Percentiles rank a stretch among this genome's conserved stretches.
Conservation (phyloP, 1,140 invertebrate species). For the Hyposmocoma kahamanoa region DNA sequence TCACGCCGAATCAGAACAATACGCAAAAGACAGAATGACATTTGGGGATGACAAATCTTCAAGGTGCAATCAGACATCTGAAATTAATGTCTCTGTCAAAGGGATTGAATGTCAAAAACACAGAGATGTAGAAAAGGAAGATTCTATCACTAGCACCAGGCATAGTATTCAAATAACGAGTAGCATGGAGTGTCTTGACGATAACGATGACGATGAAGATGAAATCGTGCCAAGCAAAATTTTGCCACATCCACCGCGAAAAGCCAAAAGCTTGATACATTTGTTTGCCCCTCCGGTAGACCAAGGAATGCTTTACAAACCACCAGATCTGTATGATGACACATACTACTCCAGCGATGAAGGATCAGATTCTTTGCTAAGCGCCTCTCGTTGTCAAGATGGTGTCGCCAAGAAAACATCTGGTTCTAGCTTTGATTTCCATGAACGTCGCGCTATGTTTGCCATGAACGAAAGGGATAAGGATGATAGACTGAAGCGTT, state of each 20-base stretch:
- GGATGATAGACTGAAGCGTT: slow-evolving; percentile 51
- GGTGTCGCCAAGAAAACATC: slow-evolving; percentile 48
- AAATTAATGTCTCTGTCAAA: slow-evolving; percentile 49
- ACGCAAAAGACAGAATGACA: slow-evolving; percentile 65
- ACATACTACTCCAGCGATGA: slow-evolving; percentile 77
- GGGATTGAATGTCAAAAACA: slow-evolving; percentile 42
- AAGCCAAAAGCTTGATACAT: slow-evolving; percentile 75
- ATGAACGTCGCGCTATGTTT: slow-evolving; percentile 70
- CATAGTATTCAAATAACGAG: slow-evolving; percentile 69
- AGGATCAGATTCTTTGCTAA: slow-evolving; percentile 81
- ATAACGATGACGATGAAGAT: slow-evolving; percentile 58
- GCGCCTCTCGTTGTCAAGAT: slow-evolving; percentile 76
- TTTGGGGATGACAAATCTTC: slow-evolving; percentile 58
- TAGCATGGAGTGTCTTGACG: slow-evolving; percentile 38
- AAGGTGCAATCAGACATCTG: slow-evolving; percentile 53
- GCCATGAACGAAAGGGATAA: slow-evolving; percentile 70
- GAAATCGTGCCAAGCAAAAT: slow-evolving; percentile 78
- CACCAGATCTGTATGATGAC: slow-evolving; percentile 80
- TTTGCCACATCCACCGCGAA: slow-evolving; percentile 77
- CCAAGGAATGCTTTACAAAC: slow-evolving; percentile 65
- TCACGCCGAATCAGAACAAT: slow-evolving; percentile 85
- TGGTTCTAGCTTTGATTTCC: slow-evolving; percentile 51
- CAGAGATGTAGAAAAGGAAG: slow-evolving; percentile 60
- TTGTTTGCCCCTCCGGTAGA: slow-evolving; percentile 68
- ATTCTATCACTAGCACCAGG: slow-evolving; percentile 66